A percentile compares a stretch with the other conserved stretches of the same genome.
Evolutionary conservation across 2,797 vertebrate genomes (phyloP).

Genomic region (Coendou prehensilis): DNA sequence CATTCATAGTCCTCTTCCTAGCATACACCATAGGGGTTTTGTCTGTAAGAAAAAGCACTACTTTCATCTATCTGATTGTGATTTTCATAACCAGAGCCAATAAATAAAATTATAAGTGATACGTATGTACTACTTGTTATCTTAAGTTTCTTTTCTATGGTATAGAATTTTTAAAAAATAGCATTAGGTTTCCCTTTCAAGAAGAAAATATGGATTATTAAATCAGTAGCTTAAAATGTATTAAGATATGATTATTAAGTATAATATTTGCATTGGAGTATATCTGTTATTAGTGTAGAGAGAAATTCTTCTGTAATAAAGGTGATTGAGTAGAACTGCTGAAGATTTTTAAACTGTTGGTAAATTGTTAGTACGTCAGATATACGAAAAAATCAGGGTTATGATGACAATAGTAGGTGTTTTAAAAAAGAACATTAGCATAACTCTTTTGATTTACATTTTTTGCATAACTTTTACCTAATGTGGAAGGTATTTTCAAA

Average conservation of each 20-base stretch:
- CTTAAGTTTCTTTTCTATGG: neutral
- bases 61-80: neutral
- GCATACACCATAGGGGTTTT: neutral
- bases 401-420: neutral
- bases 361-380: neutral
- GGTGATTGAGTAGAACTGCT: neutral
- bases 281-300: neutral
- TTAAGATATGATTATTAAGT: neutral
- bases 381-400: neutral
- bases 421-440: neutral
- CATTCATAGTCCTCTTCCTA: neutral
- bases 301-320: slow-evolving; percentile 16
- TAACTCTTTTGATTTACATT: slow-evolving; percentile 28
- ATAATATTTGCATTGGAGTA: neutral
- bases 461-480: neutral
- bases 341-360: neutral
- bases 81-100: neutral
- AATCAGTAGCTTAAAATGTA: neutral
- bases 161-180: neutral
- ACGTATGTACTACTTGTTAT: neutral
- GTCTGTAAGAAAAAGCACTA: neutral
- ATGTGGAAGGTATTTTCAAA: slow-evolving; percentile 19
- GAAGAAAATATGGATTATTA: slow-evolving; percentile 7
- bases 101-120: slow-evolving; percentile 3
- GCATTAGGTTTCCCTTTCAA: neutral